A percentile compares a stretch with the other conserved stretches of the same genome.
phyloP scores from a whole-genome alignment of 2,797 vertebrate genomes.

The Fundulus diaphanus region DNA sequence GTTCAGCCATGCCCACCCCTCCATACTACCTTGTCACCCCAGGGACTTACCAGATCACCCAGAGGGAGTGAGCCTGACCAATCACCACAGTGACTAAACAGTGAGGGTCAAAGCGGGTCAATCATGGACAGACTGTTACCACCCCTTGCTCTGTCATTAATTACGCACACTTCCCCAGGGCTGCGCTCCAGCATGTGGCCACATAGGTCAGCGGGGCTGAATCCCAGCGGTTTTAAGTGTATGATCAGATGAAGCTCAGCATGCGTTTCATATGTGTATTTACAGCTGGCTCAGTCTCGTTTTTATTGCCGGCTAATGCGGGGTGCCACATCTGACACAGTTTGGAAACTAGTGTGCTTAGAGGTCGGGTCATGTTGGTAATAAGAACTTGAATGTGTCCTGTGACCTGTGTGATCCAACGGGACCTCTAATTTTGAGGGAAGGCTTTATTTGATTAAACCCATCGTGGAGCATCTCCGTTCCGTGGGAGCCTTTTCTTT shows the following conservation, averaged over 20 bases:
- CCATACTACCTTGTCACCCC: constrained; percentile 56
- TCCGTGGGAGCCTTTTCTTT: constrained; percentile 14
- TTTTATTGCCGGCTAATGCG: constrained; percentile 30
- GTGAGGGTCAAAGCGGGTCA: constrained; percentile 73
- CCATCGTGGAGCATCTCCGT: constrained; percentile 4
- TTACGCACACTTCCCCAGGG: constrained; percentile 72
- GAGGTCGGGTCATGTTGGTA: constrained; percentile 44
- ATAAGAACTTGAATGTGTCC: constrained; percentile 35
- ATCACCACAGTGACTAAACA: constrained; percentile 63
- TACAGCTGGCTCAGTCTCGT: constrained; percentile 37
- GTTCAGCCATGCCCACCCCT: constrained; percentile 57
- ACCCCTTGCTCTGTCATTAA: constrained; percentile 73
- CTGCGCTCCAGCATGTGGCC: constrained; percentile 46
- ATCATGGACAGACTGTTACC: constrained; percentile 71
- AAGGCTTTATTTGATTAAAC: constrained; percentile 31
- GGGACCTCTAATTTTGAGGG: constrained; percentile 35
- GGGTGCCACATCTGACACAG: constrained; percentile 24
- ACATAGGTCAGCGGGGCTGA: constrained; percentile 37
- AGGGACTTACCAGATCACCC: constrained; percentile 64
- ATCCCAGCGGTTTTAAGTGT: constrained; percentile 33
- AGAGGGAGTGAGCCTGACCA: constrained; percentile 51
- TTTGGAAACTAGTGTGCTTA: constrained; percentile 40
- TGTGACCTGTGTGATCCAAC: constrained; percentile 11
- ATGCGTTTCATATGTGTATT: constrained; percentile 40
- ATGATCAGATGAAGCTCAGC: constrained; percentile 46